Percentiles rank a stretch among this genome's conserved stretches.
Evolutionary conservation across 2,888 invertebrate genomes (phyloP).

Genomic region (Drymonia ruficornis): DNA sequence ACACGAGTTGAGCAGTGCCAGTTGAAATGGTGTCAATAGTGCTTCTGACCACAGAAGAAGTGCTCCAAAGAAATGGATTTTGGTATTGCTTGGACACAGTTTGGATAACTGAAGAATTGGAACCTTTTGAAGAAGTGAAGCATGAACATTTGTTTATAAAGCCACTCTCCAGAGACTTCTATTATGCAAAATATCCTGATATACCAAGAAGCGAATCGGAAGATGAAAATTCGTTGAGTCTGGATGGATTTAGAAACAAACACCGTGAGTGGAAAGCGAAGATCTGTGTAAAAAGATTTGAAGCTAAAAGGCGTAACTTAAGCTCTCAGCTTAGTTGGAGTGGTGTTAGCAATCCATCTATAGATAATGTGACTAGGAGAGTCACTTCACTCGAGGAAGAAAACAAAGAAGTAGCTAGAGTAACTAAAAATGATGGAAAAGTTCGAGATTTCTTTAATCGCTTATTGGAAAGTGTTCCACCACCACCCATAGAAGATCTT

Average conservation of each 20-base stretch:
- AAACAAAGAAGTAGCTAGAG: constrained; percentile 15
- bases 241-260: constrained; percentile 67
- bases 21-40: constrained; percentile 70
- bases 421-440: constrained; percentile 51
- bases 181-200: constrained; percentile 72
- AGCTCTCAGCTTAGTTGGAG: constrained; percentile 42
- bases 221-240: constrained; percentile 68
- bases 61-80: constrained; percentile 69
- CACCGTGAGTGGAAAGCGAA: constrained; percentile 72
- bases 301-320: constrained; percentile 55
- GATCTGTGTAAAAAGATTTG: constrained; percentile 57
- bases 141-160: constrained; percentile 64
- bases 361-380: constrained; percentile 47
- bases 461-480: constrained; percentile 64
- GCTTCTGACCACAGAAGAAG: constrained; percentile 73
- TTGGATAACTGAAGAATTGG: constrained; percentile 74
- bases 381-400: constrained; percentile 39
- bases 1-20: constrained; percentile 21
- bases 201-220: constrained; percentile 79
- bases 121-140: constrained; percentile 75
- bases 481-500: constrained; percentile 62
- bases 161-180: constrained; percentile 70
- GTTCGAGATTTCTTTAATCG: constrained; percentile 63
- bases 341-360: constrained; percentile 41
- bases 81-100: constrained; percentile 71